Evolutionary conservation across 2,888 invertebrate genomes (phyloP), one percentile per base, ranked within the genome.

Genomic region (Cheilosia urbana): DNA sequence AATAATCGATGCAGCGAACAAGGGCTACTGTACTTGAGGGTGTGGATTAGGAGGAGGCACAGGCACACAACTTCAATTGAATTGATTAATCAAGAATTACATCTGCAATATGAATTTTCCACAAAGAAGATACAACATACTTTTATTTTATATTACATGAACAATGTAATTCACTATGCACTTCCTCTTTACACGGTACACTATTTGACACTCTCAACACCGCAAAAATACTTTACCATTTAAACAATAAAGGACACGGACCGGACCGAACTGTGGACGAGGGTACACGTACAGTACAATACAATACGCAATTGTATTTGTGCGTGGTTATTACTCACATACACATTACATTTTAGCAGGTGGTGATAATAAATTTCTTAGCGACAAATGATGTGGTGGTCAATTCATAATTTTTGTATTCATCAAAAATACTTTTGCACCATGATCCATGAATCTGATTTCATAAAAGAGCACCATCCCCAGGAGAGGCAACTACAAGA

Each of bases 381-480:
- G 45, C 21, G 21, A 13, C 30, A 21, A 55, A 2, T 7, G n/a
- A 19, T 45, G 69, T 40, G 40, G 60, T 62, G 66, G 78, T 83
- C 72, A 82, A 71, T 72, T 82, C 66, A 82, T 72, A 78, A 49
- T 62, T 75, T 58, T 45, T 68, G 30, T 66, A 57, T 60, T 58
- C 51, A 42, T 47, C n/a, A 11, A 37, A 24, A 19, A 51, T 27
- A 42, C 57, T 37, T 2, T 3, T 2, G 42, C 57, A 68, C 45
- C 47, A 40, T 11, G 27, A 53, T 62, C 45, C 47, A 40, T 11
- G 27, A 53, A 42, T 53, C 27, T 4, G 53, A 66, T 9, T 17
- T 2, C 30, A 30, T 30, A 2, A 30, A 30, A 2, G 9, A 30
- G 30, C 9, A 30, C 7, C 9, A 30, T 30, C 30, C 37, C 13